Evolutionary conservation across 1,140 invertebrate species (phyloP), one percentile per base, ranked within the genome.

Genomic region (Zaprionus kolodkinae): DNA sequence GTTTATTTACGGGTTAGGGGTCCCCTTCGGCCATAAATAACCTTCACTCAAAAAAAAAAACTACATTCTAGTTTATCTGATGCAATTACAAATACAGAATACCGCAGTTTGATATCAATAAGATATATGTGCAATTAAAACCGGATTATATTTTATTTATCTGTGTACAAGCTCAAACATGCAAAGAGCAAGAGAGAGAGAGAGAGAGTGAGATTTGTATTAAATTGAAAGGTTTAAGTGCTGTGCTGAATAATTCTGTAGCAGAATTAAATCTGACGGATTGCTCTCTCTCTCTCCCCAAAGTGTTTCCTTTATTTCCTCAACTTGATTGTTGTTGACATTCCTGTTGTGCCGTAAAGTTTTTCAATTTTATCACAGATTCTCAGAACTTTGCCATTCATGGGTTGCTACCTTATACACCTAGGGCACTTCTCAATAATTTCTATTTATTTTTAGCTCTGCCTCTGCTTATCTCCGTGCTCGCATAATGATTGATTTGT

Each of bases 391-490:
- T 73, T 68, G 57, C 15, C 57, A 60, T 67, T 67, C 56, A 50
- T 43, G 30, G 15, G 45, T 45, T 50, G 21, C 36, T 21, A 35
- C 27, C 50, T 12, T 38, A 62, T 6, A 12, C 38, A 59, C 43
- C 17, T 21, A 15, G 25, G 65, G 35, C 60, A 36, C 63, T 57
- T 75, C 64, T 63, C 55, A 52, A 81, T 74, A 69, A 81, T 65
- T 76, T 80, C 25, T 60, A 67, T 67, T 85, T 82, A 87, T 87
- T 87, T 87, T 82, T 87, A 86, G 83, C 69, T 55, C 62, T 54
- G 48, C 40, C 13, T 38, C 12, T 17, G 30, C 27, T 54, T 38
- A 12, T 9, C 13, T 3, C 7, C n/a, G 13, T n/a, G n/a, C 40
- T 45, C 40, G 40, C 40, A 45, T 3, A 43, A 43, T 45, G 40